Conservation (phyloP, 1,140 invertebrate species). For the Sinella curviseta region DNA sequence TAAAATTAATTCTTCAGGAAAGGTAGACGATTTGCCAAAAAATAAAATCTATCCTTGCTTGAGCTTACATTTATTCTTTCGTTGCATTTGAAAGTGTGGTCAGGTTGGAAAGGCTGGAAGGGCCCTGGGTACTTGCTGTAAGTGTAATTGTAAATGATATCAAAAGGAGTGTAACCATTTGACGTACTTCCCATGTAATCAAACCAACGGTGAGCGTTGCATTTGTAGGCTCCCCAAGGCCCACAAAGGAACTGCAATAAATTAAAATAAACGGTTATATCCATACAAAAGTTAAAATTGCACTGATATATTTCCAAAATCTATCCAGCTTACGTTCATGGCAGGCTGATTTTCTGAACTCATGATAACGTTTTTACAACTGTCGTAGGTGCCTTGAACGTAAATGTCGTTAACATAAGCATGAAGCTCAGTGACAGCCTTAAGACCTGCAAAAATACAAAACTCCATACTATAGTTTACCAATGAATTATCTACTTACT, state of each 20-base stretch:
- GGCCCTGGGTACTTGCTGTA: conserved; percentile 44
- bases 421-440: conserved; percentile 60
- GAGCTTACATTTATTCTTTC: conserved; percentile 12
- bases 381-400: conserved; percentile 71
- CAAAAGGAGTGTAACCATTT: conserved; percentile 74
- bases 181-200: conserved; percentile 68
- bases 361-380: conserved; percentile 77
- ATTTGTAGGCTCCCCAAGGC: conserved; percentile 63
- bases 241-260: conserved; percentile 67
- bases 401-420: conserved; percentile 67
- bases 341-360: conserved; percentile 74
- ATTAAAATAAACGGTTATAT: background rate
- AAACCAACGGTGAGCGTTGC: conserved; percentile 70
- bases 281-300: background rate
- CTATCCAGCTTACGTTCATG: conserved; percentile 69
- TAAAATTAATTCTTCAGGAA: conserved; percentile 1
- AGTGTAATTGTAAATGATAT: conserved; percentile 69
- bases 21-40: background rate
- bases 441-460: conserved; percentile 23
- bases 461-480: background rate
- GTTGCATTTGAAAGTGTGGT: conserved; percentile 32
- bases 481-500: background rate
- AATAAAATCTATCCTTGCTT: too few species aligned
- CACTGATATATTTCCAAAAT: too few species aligned
- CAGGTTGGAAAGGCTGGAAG: background rate